Conservation (phyloP, 2,113 vertebrate species). For the Myiagra hebetior region DNA sequence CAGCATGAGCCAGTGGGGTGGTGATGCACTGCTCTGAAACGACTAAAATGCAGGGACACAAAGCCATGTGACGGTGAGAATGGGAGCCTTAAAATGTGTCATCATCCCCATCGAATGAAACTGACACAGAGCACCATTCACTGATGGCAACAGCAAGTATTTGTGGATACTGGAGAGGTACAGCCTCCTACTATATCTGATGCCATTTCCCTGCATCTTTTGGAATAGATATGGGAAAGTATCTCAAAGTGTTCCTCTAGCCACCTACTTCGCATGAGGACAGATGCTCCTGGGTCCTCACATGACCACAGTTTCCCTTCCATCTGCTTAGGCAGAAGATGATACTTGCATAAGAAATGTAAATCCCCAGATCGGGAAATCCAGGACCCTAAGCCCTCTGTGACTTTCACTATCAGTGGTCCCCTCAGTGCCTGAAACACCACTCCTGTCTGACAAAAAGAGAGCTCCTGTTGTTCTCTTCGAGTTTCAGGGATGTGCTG, state of each 20-base stretch:
- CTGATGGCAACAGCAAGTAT: neutral
- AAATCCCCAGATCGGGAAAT: neutral
- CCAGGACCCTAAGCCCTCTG: neutral
- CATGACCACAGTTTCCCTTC: neutral
- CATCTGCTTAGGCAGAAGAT: neutral
- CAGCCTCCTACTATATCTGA: neutral
- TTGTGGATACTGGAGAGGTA: neutral
- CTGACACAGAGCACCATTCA: neutral
- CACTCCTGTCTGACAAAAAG: neutral
- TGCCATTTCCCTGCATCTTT: neutral
- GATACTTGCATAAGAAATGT: neutral
- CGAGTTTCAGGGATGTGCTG: neutral
- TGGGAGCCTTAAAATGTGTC: neutral
- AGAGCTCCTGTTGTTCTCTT: neutral
- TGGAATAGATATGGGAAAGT: neutral
- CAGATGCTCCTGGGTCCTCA: neutral
- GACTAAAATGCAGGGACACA: slow-evolving; percentile 31
- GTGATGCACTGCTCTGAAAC: slow-evolving; percentile 52
- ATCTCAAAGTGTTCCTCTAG: neutral
- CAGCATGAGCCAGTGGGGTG: neutral
- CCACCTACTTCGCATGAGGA: neutral
- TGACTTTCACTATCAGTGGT: neutral
- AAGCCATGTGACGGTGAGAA: neutral
- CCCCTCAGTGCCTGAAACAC: neutral
- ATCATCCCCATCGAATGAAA: neutral